Base-by-base conservation (phyloP, 2,113 vertebrate genomes). In the Cygnus buccinator region DNA sequence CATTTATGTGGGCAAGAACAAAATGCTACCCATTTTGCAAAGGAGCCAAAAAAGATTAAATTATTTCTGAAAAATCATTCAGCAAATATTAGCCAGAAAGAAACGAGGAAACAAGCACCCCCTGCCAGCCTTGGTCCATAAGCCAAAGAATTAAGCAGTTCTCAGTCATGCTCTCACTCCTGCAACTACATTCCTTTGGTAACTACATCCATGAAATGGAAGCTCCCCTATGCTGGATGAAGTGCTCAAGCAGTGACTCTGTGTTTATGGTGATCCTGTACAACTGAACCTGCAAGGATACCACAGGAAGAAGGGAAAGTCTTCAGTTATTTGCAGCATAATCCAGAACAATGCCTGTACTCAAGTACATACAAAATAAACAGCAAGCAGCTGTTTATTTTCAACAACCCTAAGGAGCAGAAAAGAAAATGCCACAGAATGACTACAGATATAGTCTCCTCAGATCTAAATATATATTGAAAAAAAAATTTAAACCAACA, bases 401-500 rank as follows among this genome's bases (percentile, higher is more conserved):
- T 65, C 70, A 65, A 26, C 89, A 66, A 11, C 84, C 66, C 90
- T 85, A 66, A 92, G 77, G 67, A 84, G 62, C 28, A 89, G 89
- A 48, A 68, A 58, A 73, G 61, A 82, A 86, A 91, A 66, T 9
- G 31, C 65, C 50, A 19, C 29, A 50, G 78, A 35, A 37, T 39
- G 25, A 82, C 65, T 89, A 83, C 68, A 78, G 50, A 86, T 52
- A 57, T 0, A 58, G 54, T 54, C 44, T 39, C 87, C 71, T 79
- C 62, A 80, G 37, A 93, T 93, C 82, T 83, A 48, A 94, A 91
- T 58, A 91, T 39, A 92, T 15, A 66, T 28, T 54, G 31, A 15
- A 87, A 89, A 94, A 33, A 84, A n/a, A 74, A 65, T 89, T 89
- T 35, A 95, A 94, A 81, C 5, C 75, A 91, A 93, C 8, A 90